Conservation (phyloP, 2,888 invertebrate genomes). For the Electrophaes corylata region DNA sequence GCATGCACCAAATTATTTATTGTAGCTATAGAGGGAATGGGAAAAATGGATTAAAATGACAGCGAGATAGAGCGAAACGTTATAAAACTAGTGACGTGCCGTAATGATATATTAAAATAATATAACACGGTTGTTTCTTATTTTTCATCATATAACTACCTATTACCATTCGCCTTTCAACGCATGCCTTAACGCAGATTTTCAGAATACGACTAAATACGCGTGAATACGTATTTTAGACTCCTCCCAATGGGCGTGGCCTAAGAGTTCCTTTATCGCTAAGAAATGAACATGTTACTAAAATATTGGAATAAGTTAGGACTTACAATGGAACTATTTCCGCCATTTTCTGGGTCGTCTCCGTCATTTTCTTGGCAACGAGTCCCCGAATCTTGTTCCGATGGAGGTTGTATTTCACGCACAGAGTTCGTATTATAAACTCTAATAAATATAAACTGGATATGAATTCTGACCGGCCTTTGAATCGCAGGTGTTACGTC, state of each 20-base stretch:
- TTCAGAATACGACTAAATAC: slow-evolving; percentile 4
- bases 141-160: not conserved
- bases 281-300: no score
- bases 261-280: not conserved
- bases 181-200: not conserved
- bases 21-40: slow-evolving; percentile 1
- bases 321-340: slow-evolving; percentile 33
- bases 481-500: not conserved
- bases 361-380: slow-evolving; percentile 6
- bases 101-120: not conserved
- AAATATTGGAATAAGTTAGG: not conserved
- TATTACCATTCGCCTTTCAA: slow-evolving; percentile 11
- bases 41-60: not conserved
- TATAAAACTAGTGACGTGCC: slow-evolving; percentile 7
- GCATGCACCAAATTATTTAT: slow-evolving; percentile 16
- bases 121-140: not conserved
- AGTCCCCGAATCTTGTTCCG: no score
- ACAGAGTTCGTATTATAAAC: no score
- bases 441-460: not conserved
- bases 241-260: slow-evolving; percentile 2
- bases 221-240: slow-evolving; percentile 1
- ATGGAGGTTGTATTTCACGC: no score
- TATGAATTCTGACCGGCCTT: not conserved
- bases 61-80: not conserved
- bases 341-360: slow-evolving; percentile 17